Evolutionary conservation across 2,113 vertebrate species (phyloP), one percentile per base, ranked within the genome.

Genomic region (Sphaerodactylus townsendi): DNA sequence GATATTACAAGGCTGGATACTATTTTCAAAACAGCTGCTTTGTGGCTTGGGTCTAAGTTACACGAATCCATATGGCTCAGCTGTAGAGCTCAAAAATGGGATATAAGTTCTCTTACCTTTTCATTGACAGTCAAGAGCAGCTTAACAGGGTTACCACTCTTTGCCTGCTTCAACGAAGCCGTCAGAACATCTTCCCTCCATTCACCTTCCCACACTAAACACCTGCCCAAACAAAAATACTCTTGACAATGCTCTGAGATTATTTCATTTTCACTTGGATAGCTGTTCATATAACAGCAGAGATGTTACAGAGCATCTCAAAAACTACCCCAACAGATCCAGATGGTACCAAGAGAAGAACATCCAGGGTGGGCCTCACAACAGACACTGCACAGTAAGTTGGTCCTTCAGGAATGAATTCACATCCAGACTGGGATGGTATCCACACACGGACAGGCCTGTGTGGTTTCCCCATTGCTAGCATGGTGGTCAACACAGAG

Each of bases 171-270:
- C 76, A 95, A 91, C 0, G 96, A 96, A 74, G 94, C 95, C 73
- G 93, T 82, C 59, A 95, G 85, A 46, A 98, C 39, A 84, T 97
- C 97, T 15, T 87, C 1, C 44, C 92, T 96, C 97, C 97, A 98
- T 33, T 94, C 95, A 37, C 94, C 97, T 91, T 98, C 96, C 97
- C 97, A 98, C 44, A 96, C 96, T 66, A 98, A 92, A 59, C 95
- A 98, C 92, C 98, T 98, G 92, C 41, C 87, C 25, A 84, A 44
- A 2, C 10, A 37, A 83, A 23, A 14, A 85, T 85, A 83, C 28
- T 77, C 1, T 2, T 8, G 7, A 41, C 56, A 69, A 1, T n/a
- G 4, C 62, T 2, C 3, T 44, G 1, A 3, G 10, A n/a, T 84
- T 83, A 84, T 82, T 4, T 86, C 39, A 37, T 37, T 44, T 78